Base-by-base conservation (phyloP, 2,888 invertebrate genomes). In the Lomographa bimaculata region DNA sequence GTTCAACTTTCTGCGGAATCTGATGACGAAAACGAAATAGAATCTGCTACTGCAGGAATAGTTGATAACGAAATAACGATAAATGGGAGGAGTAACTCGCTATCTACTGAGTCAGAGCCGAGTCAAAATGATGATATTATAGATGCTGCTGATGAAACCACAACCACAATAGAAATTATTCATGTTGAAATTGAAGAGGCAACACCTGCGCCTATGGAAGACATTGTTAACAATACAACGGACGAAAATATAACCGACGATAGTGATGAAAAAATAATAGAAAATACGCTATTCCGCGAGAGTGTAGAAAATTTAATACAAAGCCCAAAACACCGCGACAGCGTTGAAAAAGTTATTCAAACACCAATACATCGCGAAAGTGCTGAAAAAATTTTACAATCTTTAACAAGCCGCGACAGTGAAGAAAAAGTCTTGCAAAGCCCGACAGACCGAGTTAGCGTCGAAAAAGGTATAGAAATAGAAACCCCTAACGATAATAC, bases 1-100 rank as follows among this genome's bases (percentile, higher is more conserved):
- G 44, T 62, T 12, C 62, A 69, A 44, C 37, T 8, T 5, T 14
- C 14, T 35, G 37, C 33, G 3, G 36, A 40, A 37, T 18, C 33
- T 12, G 28, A 29, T 12, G 24, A 29, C n/a, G 20, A 35, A n/a
- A 7, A 19, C 20, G 35, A 35, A 30, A 36, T n/a, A 14, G 26
- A 29, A 34, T 25, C 8, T 10, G 8, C 2, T 5, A 8, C 9
- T 19, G 17, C 7, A 14, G 27, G 19, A 20, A 23, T 11, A 16
- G 18, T 5, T 16, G 23, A 11, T 5, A 11, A 29, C 5, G 24
- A 37, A 33, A 10, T 14, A 19, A 3, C 18, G 3, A 26, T 17
- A 5, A 29, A 30, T 11, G 30, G 5, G 0, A 20, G 27, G 12
- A 36, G 7, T 16, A 32, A 7, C 7, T 35, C 20, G 5, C 24